These are phyloP conservation scores for Dipodomys merriami DNA, from an alignment of 2,113 vertebrate species.

Conservation along the genomic window DNA sequence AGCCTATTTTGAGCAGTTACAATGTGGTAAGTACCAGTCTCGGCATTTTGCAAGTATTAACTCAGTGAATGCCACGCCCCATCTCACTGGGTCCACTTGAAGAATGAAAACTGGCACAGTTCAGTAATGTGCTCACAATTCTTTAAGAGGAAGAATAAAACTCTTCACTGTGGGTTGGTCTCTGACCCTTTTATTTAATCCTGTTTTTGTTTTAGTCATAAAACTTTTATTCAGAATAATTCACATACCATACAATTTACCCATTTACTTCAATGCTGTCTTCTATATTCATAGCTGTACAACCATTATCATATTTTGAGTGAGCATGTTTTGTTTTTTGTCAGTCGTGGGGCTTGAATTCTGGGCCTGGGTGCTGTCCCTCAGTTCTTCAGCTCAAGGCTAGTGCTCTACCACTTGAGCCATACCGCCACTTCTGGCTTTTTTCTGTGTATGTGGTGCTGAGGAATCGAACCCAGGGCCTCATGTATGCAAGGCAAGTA, in stretches of 20 bases:
- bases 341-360: too few species aligned
- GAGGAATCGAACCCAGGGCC: too few species aligned
- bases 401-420: too few species aligned
- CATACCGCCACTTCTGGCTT: too few species aligned
- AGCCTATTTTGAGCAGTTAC: neutral
- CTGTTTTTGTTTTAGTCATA: neutral
- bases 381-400: too few species aligned
- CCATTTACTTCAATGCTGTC: neutral
- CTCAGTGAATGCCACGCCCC: neutral
- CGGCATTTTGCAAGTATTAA: slow-evolving; percentile 15
- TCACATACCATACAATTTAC: neutral
- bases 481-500: too few species aligned
- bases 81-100: neutral
- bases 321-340: neutral
- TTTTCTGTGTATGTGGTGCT: too few species aligned
- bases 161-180: neutral
- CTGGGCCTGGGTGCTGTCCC: too few species aligned
- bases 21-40: neutral
- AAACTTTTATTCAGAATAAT: slow-evolving; percentile 36
- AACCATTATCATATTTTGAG: neutral
- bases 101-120: neutral
- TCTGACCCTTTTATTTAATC: neutral
- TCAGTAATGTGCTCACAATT: neutral
- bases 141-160: neutral
- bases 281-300: neutral